Base-by-base conservation (phyloP, 2,113 vertebrate species). In the Osmerus mordax region DNA sequence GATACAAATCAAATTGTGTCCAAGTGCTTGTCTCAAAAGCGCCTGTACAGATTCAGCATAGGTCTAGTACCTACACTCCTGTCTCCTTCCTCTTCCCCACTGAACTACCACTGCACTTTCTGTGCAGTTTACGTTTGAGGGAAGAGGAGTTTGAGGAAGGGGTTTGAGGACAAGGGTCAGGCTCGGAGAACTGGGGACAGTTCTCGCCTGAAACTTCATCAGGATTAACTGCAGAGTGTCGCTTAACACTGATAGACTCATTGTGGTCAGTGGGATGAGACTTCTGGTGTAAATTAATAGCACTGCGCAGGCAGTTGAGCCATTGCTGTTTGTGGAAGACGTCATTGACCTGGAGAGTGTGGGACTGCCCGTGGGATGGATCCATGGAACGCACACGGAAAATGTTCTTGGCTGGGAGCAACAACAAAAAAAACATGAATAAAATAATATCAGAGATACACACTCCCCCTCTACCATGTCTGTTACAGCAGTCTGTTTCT, bases 251-350 rank as follows among this genome's bases (percentile, higher is more conserved):
- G 21, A 28, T 62, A 13, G 2, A 70, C 19, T 71, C 61, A n/a
- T 12, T 69, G 54, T 75, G 73, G 28, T 4, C 62, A 63, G 16
- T 67, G 7, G 72, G 56, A 16, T 67, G 71, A 18, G 84, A 78
- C 86, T 71, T 68, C 23, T 88, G 0, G 0, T 88, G 1, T 2
- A 86, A 62, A 0, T 74, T 91, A 0, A 97, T 87, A 77, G 97
- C 97, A 0, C 80, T 77, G 9, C 94, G 95, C 51, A 99, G 93
- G 71, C 95, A 99, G 64, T 93, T 97, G 65, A 98, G 89, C 97
- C 97, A 99, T 72, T 98, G 97, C 83, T 99, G 97, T 89, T 99
- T 99, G 90, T 99, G 96, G 91, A 98, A 99, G 19, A 98, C 64
- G 0, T 99, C 95, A 6, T 97, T 98, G 87, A 97, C 97, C 78